phyloP scores from a whole-genome alignment of 2,888 invertebrate species.

The Suillia variegata region DNA sequence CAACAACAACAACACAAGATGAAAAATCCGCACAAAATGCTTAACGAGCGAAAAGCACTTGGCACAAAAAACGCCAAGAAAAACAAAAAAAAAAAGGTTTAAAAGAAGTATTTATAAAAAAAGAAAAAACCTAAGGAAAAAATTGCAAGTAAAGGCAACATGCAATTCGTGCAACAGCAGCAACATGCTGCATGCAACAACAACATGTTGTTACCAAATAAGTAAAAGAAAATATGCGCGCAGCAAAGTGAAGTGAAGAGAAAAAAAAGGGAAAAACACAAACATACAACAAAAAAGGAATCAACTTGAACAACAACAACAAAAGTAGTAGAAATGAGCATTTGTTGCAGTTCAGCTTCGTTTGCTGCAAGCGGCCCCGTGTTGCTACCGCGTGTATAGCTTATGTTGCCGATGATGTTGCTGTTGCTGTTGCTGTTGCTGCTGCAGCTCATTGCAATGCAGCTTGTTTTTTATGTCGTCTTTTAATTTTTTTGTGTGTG shows the following conservation, averaged over 20 bases:
- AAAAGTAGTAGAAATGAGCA: constrained; percentile 31
- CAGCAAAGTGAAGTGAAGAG: no score
- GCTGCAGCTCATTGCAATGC: constrained; percentile 49
- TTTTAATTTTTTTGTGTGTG: constrained; percentile 26
- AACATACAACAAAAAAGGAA: no score
- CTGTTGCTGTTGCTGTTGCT: constrained; percentile 15
- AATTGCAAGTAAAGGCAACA: constrained; percentile 39
- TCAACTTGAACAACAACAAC: no score
- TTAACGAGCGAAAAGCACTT: constrained; percentile 56
- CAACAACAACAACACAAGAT: constrained; percentile 30
- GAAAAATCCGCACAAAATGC: constrained; percentile 48
- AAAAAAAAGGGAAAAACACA: constrained; percentile 29
- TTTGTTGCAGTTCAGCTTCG: constrained; percentile 46
- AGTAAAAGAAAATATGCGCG: constrained; percentile 6
- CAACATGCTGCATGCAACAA: constrained; percentile 35
- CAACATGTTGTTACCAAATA: constrained; percentile 4
- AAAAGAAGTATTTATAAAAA: constrained; percentile 15
- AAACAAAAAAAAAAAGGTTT: constrained; percentile 11
- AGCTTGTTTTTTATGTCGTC: constrained; percentile 42
- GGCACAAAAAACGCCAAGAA: constrained; percentile 37
- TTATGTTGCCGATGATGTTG: constrained; percentile 27
- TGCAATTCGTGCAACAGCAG: constrained; percentile 49
- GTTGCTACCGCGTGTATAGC: constrained; percentile 28
- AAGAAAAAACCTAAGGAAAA: no score
- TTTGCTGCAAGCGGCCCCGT: constrained; percentile 47